phyloP scores from a whole-genome alignment of 2,797 vertebrate genomes.

The Merluccius polli region DNA sequence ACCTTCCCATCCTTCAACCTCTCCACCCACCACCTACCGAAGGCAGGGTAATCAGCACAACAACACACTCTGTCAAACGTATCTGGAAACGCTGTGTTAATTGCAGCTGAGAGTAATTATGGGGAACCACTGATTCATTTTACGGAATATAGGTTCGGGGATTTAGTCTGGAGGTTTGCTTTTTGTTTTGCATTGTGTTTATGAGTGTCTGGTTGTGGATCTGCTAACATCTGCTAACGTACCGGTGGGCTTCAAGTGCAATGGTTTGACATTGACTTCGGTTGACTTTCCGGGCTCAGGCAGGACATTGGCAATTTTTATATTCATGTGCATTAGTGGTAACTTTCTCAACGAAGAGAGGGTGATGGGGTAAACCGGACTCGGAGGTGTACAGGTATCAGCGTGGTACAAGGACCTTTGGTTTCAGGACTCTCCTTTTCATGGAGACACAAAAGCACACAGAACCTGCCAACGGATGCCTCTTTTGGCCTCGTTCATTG shows the following conservation, averaged over 20 bases:
- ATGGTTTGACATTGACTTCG: background rate
- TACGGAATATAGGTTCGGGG: background rate
- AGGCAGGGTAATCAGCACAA: background rate
- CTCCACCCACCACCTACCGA: background rate
- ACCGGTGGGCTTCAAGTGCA: background rate
- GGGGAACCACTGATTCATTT: conserved; percentile 41
- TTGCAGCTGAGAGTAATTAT: conserved; percentile 49
- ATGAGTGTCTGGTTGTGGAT: background rate
- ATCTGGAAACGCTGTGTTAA: conserved; percentile 38
- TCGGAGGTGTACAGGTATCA: background rate
- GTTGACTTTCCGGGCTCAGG: background rate
- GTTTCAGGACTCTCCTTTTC: background rate
- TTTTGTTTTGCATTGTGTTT: background rate
- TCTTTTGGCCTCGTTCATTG: background rate
- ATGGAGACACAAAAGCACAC: background rate
- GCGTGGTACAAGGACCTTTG: background rate
- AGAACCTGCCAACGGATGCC: background rate
- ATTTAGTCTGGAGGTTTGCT: background rate
- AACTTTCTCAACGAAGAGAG: background rate
- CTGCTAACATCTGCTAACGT: background rate
- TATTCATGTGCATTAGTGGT: too few relatives aligned
- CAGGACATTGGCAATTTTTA: background rate
- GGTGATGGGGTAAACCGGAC: background rate
- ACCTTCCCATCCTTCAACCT: background rate
- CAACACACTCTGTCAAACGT: too few relatives aligned